Conservation (phyloP, 2,113 vertebrate genomes). For the Theristicus caerulescens region DNA sequence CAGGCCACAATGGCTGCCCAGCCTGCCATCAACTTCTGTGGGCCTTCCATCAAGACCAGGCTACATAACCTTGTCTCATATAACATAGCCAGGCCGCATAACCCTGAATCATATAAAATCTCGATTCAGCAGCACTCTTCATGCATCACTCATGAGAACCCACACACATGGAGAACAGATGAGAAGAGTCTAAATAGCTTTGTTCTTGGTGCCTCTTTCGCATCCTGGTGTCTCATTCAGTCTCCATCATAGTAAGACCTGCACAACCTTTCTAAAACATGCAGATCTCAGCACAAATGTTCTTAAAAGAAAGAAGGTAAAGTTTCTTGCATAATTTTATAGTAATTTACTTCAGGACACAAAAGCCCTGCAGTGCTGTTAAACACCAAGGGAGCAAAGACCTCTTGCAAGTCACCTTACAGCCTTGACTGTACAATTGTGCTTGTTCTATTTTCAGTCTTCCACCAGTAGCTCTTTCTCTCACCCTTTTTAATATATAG, state of each 20-base stretch:
- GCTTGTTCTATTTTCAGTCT: slow-evolving; percentile 31
- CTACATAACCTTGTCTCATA: not conserved
- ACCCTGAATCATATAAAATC: not conserved
- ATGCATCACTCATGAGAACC: not conserved
- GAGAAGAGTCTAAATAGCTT: not conserved
- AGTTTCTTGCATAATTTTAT: not conserved
- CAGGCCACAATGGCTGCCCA: not conserved
- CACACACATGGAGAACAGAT: not conserved
- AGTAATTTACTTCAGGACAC: not conserved
- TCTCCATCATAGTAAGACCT: not conserved
- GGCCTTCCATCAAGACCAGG: not conserved
- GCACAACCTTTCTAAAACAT: not conserved
- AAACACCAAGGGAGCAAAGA: not conserved
- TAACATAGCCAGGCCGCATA: not conserved
- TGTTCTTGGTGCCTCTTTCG: not conserved
- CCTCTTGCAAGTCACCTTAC: not conserved
- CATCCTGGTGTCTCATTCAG: not conserved
- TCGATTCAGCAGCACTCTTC: not conserved
- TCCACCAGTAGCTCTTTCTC: not conserved
- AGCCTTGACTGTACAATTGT: not conserved
- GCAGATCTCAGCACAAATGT: not conserved
- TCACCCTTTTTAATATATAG: slow-evolving; percentile 38
- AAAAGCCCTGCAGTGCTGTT: not conserved
- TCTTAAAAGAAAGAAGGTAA: not conserved
- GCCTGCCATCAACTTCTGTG: not conserved